A percentile compares a stretch with the other conserved stretches of the same genome.
phyloP scores from a whole-genome alignment of 2,888 invertebrate genomes.

The Chalcosyrphus nemorum region DNA sequence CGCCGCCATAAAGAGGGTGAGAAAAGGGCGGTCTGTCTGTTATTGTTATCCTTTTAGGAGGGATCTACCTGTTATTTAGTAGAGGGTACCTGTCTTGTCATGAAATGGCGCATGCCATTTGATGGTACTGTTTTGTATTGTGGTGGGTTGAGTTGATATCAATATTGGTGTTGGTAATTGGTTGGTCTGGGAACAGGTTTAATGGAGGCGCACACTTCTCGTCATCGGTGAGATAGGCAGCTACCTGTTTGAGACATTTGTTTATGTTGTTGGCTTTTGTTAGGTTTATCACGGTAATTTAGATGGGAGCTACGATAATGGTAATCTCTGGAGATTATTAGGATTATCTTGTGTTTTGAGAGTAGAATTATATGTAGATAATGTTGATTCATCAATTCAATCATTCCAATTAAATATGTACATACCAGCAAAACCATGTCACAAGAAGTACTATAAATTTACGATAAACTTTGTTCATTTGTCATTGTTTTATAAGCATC shows the following conservation, averaged over 20 bases:
- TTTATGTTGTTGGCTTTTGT: not conserved
- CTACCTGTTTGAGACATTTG: not conserved
- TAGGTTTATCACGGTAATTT: not conserved
- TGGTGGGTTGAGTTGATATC: conserved; percentile 4
- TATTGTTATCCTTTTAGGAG: conserved; percentile 53
- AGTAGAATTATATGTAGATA: too few relatives aligned
- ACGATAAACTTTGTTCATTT: too few relatives aligned
- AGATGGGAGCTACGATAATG: not conserved
- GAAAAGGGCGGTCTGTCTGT: conserved; percentile 63
- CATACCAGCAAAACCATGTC: too few relatives aligned
- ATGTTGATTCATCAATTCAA: not conserved
- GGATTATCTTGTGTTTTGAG: conserved; percentile 2
- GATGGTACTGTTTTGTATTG: conserved; percentile 22
- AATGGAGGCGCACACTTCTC: conserved; percentile 33
- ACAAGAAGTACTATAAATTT: too few relatives aligned
- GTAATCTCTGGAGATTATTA: not conserved
- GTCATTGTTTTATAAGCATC: too few relatives aligned
- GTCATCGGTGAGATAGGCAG: conserved; percentile 25
- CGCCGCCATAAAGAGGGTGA: conserved; percentile 31
- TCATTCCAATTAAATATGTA: too few relatives aligned
- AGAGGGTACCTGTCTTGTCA: conserved; percentile 13
- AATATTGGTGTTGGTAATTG: not conserved
- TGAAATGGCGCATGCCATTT: conserved; percentile 54
- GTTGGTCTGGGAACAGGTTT: not conserved
- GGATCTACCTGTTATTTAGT: conserved; percentile 39